Evolutionary conservation across 2,888 invertebrate species (phyloP).

Genomic region (Trichopria drosophilae): DNA sequence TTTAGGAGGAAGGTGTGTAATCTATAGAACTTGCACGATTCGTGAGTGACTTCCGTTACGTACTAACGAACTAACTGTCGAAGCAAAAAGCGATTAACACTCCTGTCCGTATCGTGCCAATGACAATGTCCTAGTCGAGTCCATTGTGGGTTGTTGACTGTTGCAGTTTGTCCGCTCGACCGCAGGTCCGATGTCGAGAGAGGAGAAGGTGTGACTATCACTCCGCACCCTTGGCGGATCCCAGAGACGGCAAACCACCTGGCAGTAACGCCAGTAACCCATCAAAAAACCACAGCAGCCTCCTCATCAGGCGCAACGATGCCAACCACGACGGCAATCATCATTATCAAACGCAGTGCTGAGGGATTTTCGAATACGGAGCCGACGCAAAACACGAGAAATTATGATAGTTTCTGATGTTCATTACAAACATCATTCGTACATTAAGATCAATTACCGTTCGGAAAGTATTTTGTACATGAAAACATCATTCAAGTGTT

Average conservation of each 20-base stretch:
- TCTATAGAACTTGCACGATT: background rate
- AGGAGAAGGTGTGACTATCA: conserved; percentile 82
- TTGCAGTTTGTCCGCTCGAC: conserved; percentile 79
- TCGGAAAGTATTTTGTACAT: too few relatives aligned
- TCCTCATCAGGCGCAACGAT: conserved; percentile 33
- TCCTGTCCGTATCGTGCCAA: conserved; percentile 52
- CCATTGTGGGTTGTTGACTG: conserved; percentile 53
- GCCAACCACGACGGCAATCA: conserved; percentile 35
- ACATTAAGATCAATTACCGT: too few relatives aligned
- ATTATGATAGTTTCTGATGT: too few relatives aligned
- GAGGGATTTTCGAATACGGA: too few relatives aligned
- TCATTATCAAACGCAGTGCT: conserved; percentile 49
- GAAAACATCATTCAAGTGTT: too few relatives aligned
- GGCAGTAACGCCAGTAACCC: background rate
- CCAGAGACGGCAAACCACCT: conserved; percentile 46
- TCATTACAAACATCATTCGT: too few relatives aligned
- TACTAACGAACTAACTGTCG: conserved; percentile 15
- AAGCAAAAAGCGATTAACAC: conserved; percentile 10
- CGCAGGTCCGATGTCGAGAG: conserved; percentile 69
- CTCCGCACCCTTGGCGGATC: conserved; percentile 52
- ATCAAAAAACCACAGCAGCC: conserved; percentile 8
- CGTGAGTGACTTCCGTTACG: conserved; percentile 1
- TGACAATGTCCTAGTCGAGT: conserved; percentile 52
- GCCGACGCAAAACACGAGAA: too few relatives aligned
- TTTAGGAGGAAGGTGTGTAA: background rate